Conservation (phyloP, 2,888 invertebrate genomes). For the Drepana falcataria region DNA sequence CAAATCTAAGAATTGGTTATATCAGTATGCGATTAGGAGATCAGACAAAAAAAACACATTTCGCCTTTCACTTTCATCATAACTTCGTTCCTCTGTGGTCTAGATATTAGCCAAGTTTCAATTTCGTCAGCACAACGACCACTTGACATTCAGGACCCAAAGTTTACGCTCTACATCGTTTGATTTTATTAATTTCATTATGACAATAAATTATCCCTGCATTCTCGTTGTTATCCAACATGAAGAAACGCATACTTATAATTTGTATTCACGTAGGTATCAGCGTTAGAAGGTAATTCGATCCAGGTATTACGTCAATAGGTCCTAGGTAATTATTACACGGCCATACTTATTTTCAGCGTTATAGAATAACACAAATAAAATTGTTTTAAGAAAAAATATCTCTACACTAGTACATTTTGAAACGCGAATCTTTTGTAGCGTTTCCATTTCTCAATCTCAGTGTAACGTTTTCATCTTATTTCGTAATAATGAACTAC, state of each 20-base stretch:
- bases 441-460: too few relatives aligned
- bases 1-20: neutral
- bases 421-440: too few relatives aligned
- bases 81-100: slow-evolving; percentile 25
- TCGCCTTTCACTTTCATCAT: slow-evolving; percentile 27
- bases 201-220: slow-evolving; percentile 15
- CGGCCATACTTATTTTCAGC: neutral
- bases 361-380: too few relatives aligned
- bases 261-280: neutral
- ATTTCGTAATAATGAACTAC: too few relatives aligned
- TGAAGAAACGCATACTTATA: neutral
- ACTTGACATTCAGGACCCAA: slow-evolving; percentile 25
- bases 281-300: neutral
- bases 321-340: neutral
- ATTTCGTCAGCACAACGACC: slow-evolving; percentile 31
- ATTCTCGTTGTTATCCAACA: slow-evolving; percentile 20
- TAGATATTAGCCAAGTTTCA: slow-evolving; percentile 34
- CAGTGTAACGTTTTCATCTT: too few relatives aligned
- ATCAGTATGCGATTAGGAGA: neutral
- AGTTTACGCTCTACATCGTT: slow-evolving; percentile 36
- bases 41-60: slow-evolving; percentile 12
- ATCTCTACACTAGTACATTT: neutral
- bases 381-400: too few relatives aligned
- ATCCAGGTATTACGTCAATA: neutral
- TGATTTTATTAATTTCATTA: slow-evolving; percentile 15